These are phyloP conservation scores for Trachelus iudaicus DNA, from an alignment of 2,888 invertebrate genomes.

Conservation along the genomic window DNA sequence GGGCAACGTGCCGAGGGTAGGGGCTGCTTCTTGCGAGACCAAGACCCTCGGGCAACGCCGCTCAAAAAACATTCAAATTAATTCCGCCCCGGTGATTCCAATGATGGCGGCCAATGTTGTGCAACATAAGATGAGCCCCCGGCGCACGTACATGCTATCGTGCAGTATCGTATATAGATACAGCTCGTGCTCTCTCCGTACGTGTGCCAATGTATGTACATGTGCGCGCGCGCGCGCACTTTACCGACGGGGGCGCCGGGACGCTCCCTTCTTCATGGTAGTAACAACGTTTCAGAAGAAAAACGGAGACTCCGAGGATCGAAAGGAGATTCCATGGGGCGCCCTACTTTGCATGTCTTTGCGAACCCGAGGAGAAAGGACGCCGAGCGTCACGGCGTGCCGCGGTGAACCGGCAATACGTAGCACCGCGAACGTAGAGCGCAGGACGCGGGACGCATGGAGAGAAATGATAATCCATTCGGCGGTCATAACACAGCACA, in stretches of 20 bases:
- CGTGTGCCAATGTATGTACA: conserved; percentile 7
- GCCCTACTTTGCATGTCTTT: conserved; percentile 47
- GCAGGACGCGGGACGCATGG: conserved; percentile 14
- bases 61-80: conserved; percentile 62
- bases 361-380: conserved; percentile 29
- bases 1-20: conserved; percentile 31
- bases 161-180: not conserved
- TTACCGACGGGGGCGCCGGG: conserved; percentile 30
- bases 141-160: not conserved
- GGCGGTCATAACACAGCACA: conserved; percentile 61
- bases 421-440: conserved; percentile 19
- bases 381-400: conserved; percentile 34
- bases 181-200: not conserved
- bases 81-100: conserved; percentile 56
- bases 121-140: conserved; percentile 48
- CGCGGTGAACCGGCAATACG: conserved; percentile 22
- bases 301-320: conserved; percentile 12
- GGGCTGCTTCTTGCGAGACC: conserved; percentile 46
- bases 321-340: conserved; percentile 14
- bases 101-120: conserved; percentile 61
- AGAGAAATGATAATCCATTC: conserved; percentile 63
- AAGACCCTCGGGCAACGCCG: conserved; percentile 49
- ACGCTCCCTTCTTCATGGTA: conserved; percentile 26
- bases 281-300: conserved; percentile 40
- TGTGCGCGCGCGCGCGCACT: conserved; percentile 24